Base-by-base conservation (phyloP, 1,140 invertebrate genomes). In the Kradibia gibbosae region DNA sequence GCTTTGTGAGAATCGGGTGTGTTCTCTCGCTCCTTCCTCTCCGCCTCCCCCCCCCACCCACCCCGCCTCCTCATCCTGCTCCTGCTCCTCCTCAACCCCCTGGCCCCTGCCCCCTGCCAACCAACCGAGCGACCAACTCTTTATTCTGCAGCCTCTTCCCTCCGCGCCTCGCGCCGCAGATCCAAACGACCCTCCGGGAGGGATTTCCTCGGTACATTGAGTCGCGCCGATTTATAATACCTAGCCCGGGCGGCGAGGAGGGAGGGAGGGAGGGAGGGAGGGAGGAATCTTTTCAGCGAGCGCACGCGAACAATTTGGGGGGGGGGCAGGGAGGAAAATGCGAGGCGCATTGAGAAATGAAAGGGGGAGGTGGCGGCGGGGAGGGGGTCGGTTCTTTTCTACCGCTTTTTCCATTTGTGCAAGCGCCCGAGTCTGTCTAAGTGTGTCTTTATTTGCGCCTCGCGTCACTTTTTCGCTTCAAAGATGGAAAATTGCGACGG, bases 1-100 rank as follows among this genome's bases (percentile, higher is more conserved):
- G 42, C 71, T 55, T 50, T 55, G 73, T 75, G 73, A 53, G 73
- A 75, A 75, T 75, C 73, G 70, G 34, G 42, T 72, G 1, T 13
- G 50, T 17, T 22, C 55, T 11, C 11, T 42, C 45, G 34, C 39
- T 36, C 34, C 5, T 53, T 22, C 22, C 50, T 60, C 53, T 73
- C 55, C n/a, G 39, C 48, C 55, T 31, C 48, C 55, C 20, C 4
- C 22, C 28, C 5, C 22, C 42, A 5, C 74, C 45, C n/a, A 2
- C 31, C 34, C 70, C 50, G 22, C 50, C 70, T 57, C 50, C 57
- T 57, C 15, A 45, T 72, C 71, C 34, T 57, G 48, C 25, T 72
- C 31, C 25, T 4, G 22, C 39, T n/a, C 74, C 45, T 3, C 7
- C 31, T 15, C n/a, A 72, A 34, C 65, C 15, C 39, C 31, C 7